Base-by-base conservation (phyloP, 2,113 vertebrate genomes). In the Centropus unirufus region DNA sequence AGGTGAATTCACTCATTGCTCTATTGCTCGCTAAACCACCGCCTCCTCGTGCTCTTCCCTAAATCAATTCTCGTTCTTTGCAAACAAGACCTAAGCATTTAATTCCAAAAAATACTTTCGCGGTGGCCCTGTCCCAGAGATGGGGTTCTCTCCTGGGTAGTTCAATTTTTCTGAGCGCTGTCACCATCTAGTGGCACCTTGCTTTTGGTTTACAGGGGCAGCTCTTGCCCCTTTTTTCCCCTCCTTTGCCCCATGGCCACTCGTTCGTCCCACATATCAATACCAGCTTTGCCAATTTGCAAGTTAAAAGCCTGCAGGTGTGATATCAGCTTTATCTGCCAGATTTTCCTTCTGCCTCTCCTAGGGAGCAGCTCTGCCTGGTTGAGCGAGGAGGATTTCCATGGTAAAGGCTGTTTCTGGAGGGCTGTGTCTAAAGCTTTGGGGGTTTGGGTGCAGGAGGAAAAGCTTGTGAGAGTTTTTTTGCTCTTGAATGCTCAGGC, bases 121-220 rank as follows among this genome's bases (percentile, higher is more conserved):
- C 18, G 0, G 74, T 1, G 40, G 46, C 67, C 67, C 12, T 13
- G 9, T 1, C 0, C 55, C 4, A 24, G 32, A 26, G 81, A 12
- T 11, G 11, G 17, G 29, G 6, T 21, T 78, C 14, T 69, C 20
- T 1, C 47, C 44, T 1, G 49, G 58, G 11, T 4, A 4, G 19
- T 30, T 77, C 17, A 16, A 30, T 83, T 95, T 90, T 85, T 46
- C 26, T n/a, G 64, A 90, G 90, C 64, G 22, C 57, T 96, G 93
- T 81, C 96, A 86, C 95, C 94, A 96, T 68, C 92, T 96, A 96
- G 95, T 96, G 96, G 95, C 85, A 90, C 4, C 34, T 78, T 12
- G 0, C 59, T 40, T 1, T 0, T 8, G 64, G 47, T 19, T 27
- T 40, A 52, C 3, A 19, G 39, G 62, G 72, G n/a, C 59, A 77